These are phyloP conservation scores for Coryphaenoides rupestris DNA, from an alignment of 2,113 vertebrate species.

Conservation along the genomic window DNA sequence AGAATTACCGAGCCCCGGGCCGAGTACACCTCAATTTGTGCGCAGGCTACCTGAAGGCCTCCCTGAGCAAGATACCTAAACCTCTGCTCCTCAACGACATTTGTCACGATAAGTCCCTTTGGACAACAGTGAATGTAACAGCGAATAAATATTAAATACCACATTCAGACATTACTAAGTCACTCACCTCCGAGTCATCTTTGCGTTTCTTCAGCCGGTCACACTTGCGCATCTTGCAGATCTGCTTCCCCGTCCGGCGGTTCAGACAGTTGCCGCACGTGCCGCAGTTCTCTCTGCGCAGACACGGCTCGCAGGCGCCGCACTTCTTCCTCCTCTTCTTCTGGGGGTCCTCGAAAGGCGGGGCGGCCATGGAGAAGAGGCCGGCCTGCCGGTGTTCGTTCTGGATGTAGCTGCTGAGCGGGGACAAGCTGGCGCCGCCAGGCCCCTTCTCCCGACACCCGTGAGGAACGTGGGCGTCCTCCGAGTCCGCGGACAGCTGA, in stretches of 20 bases:
- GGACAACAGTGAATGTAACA: no score
- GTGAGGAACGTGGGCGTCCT: conserved; percentile 47
- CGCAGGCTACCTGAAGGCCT: no score
- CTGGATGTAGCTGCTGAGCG: conserved; percentile 68
- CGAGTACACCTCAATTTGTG: no score
- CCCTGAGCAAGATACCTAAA: no score
- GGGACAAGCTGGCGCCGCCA: conserved; percentile 48
- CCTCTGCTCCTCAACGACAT: no score
- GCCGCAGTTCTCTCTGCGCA: conserved; percentile 80
- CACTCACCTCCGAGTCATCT: conserved; percentile 49
- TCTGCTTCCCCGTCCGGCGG: conserved; percentile 83
- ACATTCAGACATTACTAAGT: neutral
- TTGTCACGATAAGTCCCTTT: no score
- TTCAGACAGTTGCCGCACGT: conserved; percentile 83
- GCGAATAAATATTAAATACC: neutral
- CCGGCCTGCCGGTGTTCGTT: conserved; percentile 69
- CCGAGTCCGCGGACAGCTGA: conserved; percentile 48
- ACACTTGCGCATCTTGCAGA: conserved; percentile 85
- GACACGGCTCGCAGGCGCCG: conserved; percentile 78
- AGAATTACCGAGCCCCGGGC: no score
- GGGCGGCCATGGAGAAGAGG: conserved; percentile 51
- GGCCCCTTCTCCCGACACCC: conserved; percentile 20
- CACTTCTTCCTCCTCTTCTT: conserved; percentile 84
- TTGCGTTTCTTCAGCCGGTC: conserved; percentile 78
- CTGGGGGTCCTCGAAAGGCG: conserved; percentile 40